A percentile compares a stretch with the other conserved stretches of the same genome.
These are phyloP conservation scores for Agrilus mali DNA, from an alignment of 2,888 invertebrate genomes.

Conservation along the genomic window DNA sequence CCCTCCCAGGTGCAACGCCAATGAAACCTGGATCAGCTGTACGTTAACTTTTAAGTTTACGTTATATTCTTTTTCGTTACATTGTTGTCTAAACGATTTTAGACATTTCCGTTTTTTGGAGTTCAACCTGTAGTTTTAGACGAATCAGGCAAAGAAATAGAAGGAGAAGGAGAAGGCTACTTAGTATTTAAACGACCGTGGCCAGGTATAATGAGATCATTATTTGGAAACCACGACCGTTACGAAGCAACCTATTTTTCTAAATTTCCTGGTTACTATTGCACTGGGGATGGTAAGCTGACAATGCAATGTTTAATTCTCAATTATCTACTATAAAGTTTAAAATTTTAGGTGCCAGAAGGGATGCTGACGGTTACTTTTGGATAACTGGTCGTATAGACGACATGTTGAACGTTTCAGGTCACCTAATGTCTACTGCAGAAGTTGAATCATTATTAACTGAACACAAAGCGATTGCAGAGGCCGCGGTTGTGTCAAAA, in stretches of 20 bases:
- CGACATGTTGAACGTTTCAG: constrained; percentile 98
- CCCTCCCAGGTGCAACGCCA: constrained; percentile 89
- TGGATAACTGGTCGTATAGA: constrained; percentile 97
- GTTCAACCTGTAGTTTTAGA: constrained; percentile 79
- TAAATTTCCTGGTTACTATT: constrained; percentile 93
- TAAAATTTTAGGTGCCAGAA: constrained; percentile 57
- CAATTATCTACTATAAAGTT: background rate
- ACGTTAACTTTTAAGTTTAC: constrained; percentile 30
- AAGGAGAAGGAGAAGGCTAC: constrained; percentile 87
- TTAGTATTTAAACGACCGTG: constrained; percentile 90
- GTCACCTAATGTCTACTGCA: constrained; percentile 94
- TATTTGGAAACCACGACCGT: constrained; percentile 82
- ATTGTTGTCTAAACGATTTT: constrained; percentile 14
- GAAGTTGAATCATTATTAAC: constrained; percentile 79
- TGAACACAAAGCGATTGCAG: constrained; percentile 69
- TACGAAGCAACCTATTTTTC: constrained; percentile 89
- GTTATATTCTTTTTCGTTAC: background rate
- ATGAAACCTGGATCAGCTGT: constrained; percentile 98
- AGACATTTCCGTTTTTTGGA: constrained; percentile 97
- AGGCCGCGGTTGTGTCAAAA: constrained; percentile 92
- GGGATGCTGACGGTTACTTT: constrained; percentile 88
- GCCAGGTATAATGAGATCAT: constrained; percentile 96
- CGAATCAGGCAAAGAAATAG: constrained; percentile 73
- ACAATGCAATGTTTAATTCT: background rate
- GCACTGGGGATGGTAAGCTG: constrained; percentile 85